phyloP scores from a whole-genome alignment of 2,113 vertebrate species.

The Physeter macrocephalus region DNA sequence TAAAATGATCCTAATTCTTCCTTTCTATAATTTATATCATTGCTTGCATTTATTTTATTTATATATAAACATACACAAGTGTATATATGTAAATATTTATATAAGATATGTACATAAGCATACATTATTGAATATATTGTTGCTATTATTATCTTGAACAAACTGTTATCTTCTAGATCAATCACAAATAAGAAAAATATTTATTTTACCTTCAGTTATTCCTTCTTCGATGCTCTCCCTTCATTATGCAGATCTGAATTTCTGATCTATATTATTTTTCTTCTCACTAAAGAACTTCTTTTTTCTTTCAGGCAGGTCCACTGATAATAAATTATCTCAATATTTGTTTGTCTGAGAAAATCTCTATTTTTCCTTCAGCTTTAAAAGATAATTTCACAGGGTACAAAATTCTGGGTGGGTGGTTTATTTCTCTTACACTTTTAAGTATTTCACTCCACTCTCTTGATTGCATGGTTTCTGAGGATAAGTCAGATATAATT shows the following conservation, averaged over 20 bases:
- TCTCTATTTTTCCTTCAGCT: background rate
- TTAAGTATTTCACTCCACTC: background rate
- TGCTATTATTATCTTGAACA: background rate
- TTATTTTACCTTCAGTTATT: background rate
- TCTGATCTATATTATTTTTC: background rate
- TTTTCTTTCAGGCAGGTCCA: background rate
- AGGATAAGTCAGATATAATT: background rate
- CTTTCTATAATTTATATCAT: background rate
- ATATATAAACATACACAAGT: background rate
- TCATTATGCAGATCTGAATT: background rate
- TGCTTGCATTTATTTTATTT: background rate
- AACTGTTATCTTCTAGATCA: background rate
- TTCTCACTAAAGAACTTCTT: background rate
- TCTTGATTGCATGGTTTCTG: background rate
- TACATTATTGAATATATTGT: background rate
- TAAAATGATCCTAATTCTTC: background rate
- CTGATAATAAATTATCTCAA: background rate
- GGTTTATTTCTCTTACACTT: background rate
- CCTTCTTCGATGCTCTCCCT: background rate
- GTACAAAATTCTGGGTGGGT: background rate
- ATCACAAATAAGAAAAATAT: background rate
- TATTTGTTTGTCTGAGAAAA: background rate
- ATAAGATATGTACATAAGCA: background rate
- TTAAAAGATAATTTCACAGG: background rate
- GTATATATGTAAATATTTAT: background rate